These are phyloP conservation scores for Chinchilla lanigera DNA, from an alignment of 2,113 vertebrate species.

Conservation along the genomic window DNA sequence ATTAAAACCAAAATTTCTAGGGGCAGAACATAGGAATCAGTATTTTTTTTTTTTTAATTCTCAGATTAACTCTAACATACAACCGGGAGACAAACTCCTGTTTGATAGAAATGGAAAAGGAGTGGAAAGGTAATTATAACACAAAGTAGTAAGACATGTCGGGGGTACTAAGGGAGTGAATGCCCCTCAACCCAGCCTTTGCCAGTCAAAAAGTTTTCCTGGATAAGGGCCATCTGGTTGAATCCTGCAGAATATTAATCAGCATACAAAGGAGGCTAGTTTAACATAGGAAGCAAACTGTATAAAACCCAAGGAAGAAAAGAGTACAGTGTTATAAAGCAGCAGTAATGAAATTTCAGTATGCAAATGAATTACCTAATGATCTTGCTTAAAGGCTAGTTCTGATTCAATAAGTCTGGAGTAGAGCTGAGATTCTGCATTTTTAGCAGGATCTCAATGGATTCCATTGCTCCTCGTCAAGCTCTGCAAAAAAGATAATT, in stretches of 20 bases:
- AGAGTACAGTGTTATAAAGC: background rate
- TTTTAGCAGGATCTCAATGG: slow-evolving; percentile 6
- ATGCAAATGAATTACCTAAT: background rate
- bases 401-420: background rate
- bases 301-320: background rate
- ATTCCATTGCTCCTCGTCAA: background rate
- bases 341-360: background rate
- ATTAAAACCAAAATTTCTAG: slow-evolving; percentile 20
- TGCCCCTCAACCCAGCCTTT: background rate
- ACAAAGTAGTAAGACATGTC: background rate
- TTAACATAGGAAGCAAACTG: background rate
- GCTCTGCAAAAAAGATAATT: background rate
- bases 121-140: background rate
- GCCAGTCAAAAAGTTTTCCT: background rate
- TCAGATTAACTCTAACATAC: background rate
- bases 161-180: background rate
- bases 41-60: background rate
- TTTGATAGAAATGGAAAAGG: background rate
- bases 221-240: background rate
- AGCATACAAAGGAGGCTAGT: background rate
- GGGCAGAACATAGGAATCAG: background rate
- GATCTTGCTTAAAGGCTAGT: background rate
- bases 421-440: slow-evolving; percentile 18
- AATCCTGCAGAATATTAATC: background rate
- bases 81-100: background rate